Conservation (phyloP, 2,888 invertebrate species). For the Pheosia gnoma region DNA sequence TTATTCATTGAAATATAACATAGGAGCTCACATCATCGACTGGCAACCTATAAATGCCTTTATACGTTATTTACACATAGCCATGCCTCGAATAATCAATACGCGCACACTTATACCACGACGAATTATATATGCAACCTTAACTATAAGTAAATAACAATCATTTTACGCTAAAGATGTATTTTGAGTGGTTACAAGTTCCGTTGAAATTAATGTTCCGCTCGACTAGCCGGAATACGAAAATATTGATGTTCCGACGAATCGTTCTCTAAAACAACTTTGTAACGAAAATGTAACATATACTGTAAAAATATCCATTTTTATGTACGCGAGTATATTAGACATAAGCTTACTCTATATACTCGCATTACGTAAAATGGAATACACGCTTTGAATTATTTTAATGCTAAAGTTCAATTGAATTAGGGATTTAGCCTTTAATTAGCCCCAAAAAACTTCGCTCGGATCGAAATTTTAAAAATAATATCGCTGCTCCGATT, state of each 20-base stretch:
- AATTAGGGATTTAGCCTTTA: no score
- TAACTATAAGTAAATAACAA: slow-evolving; percentile 11
- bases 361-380: no score
- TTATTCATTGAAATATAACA: not conserved
- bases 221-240: slow-evolving; percentile 32
- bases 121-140: slow-evolving; percentile 13
- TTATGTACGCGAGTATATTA: no score
- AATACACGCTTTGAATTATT: no score
- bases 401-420: no score
- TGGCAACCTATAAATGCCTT: slow-evolving; percentile 24
- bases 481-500: no score
- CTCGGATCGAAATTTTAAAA: no score
- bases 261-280: slow-evolving; percentile 5
- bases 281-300: not conserved
- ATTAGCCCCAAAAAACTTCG: no score
- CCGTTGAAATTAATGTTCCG: slow-evolving; percentile 38
- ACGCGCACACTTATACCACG: slow-evolving; percentile 12
- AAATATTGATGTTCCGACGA: slow-evolving; percentile 15
- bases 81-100: slow-evolving; percentile 37
- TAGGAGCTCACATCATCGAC: slow-evolving; percentile 15
- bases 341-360: no score
- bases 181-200: slow-evolving; percentile 26
- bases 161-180: slow-evolving; percentile 10
- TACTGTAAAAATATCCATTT: not conserved
- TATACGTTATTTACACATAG: slow-evolving; percentile 25